These are phyloP conservation scores for Cerastis rubricosa DNA, from an alignment of 2,888 invertebrate genomes.

Conservation along the genomic window DNA sequence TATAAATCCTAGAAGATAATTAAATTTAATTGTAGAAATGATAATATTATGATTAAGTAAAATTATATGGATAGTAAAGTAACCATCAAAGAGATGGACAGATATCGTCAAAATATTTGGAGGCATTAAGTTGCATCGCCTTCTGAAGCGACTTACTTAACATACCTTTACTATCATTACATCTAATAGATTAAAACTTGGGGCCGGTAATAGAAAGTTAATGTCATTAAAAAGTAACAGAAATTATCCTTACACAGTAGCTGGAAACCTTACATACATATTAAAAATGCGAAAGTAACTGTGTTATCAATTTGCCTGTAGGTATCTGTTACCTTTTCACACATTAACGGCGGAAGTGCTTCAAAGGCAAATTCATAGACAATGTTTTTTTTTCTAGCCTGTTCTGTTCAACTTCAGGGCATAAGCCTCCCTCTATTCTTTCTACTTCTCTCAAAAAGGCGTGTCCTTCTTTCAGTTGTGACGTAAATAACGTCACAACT, in stretches of 20 bases:
- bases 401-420: no score
- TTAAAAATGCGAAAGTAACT: no score
- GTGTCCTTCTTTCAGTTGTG: no score
- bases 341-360: no score
- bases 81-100: conserved; percentile 41
- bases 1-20: conserved; percentile 27
- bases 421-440: no score
- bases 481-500: no score
- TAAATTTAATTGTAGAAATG: conserved; percentile 34
- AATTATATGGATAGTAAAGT: conserved; percentile 49
- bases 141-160: conserved; percentile 51
- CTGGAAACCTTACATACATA: neutral
- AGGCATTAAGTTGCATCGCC: conserved; percentile 43
- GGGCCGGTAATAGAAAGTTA: conserved; percentile 45
- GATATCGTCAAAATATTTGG: conserved; percentile 53
- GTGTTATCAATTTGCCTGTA: no score
- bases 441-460: no score
- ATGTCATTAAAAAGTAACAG: conserved; percentile 50
- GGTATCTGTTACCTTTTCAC: no score
- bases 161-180: conserved; percentile 57
- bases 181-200: conserved; percentile 55
- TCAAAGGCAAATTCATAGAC: no score
- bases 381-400: no score
- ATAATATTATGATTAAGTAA: conserved; percentile 44
- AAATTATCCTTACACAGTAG: conserved; percentile 25